These are phyloP conservation scores for Lasioglossum oenotherae DNA, from an alignment of 2,888 invertebrate genomes.

Conservation along the genomic window DNA sequence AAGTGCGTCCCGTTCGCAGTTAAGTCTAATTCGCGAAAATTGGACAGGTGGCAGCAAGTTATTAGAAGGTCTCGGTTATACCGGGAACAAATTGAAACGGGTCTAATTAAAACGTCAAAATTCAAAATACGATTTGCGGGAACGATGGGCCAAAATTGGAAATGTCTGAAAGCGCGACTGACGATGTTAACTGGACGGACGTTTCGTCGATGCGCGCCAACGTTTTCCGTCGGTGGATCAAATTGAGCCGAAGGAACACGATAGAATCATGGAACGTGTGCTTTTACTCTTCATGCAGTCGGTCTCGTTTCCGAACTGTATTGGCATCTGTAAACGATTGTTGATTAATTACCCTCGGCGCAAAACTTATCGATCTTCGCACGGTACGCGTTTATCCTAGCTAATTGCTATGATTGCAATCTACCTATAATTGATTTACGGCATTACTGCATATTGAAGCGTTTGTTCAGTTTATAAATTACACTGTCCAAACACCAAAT, in stretches of 20 bases:
- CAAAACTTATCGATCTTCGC: neutral
- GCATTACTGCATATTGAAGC: neutral
- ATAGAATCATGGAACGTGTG: constrained; percentile 6
- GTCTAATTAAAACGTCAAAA: constrained; percentile 45
- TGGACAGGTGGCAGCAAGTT: neutral
- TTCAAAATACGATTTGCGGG: constrained; percentile 11
- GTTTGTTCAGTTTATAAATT: neutral
- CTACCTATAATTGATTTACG: neutral
- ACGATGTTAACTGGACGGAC: constrained; percentile 36
- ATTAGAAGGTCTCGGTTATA: constrained; percentile 2
- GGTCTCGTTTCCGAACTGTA: neutral
- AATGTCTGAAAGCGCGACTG: constrained; percentile 22
- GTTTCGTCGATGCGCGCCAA: constrained; percentile 29
- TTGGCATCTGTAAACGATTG: constrained; percentile 2
- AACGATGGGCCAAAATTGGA: constrained; percentile 4
- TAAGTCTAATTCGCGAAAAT: constrained; percentile 7
- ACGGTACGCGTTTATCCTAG: neutral
- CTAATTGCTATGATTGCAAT: neutral
- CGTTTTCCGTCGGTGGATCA: neutral
- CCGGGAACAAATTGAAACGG: constrained; percentile 26
- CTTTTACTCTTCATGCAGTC: constrained; percentile 5
- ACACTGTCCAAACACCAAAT: no score
- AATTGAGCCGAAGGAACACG: constrained; percentile 21
- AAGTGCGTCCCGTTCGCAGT: neutral
- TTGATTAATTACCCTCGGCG: constrained; percentile 19